Percentiles rank a stretch among this genome's conserved stretches.
These are phyloP conservation scores for Stegodyphus mimosarum DNA, from an alignment of 1,140 invertebrate genomes.

Conservation along the genomic window DNA sequence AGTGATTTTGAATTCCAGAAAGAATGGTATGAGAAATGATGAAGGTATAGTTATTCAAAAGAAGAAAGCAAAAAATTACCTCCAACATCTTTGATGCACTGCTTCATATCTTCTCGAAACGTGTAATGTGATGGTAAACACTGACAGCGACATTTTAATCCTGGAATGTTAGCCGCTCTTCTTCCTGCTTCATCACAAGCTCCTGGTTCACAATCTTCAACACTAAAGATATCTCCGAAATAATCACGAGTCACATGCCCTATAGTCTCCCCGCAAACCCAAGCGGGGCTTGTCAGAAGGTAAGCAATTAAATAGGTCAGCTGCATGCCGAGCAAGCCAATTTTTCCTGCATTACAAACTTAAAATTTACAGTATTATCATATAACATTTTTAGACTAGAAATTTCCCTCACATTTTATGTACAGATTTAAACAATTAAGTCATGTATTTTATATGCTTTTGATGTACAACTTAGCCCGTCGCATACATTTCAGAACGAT, in stretches of 20 bases:
- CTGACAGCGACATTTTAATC: conserved; percentile 70
- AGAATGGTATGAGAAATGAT: too few species aligned
- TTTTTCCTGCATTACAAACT: too few species aligned
- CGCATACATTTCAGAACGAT: too few species aligned
- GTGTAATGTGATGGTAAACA: conserved; percentile 74
- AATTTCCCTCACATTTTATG: too few species aligned
- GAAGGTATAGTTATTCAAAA: too few species aligned
- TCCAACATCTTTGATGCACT: conserved; percentile 79
- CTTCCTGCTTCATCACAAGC: conserved; percentile 16
- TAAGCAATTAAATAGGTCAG: conserved; percentile 5
- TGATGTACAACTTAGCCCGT: too few species aligned
- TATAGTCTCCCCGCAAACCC: conserved; percentile 16
- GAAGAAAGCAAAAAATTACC: conserved; percentile 70
- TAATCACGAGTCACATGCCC: conserved; percentile 59
- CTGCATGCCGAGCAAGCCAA: neutral
- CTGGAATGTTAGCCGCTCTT: conserved; percentile 43
- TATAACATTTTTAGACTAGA: too few species aligned
- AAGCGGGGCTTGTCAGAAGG: neutral
- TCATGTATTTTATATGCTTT: too few species aligned
- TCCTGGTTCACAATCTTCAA: neutral
- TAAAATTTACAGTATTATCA: too few species aligned
- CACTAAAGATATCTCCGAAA: conserved; percentile 54
- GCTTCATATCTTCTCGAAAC: conserved; percentile 77
- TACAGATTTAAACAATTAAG: too few species aligned
- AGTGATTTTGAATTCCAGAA: too few species aligned